phyloP scores from a whole-genome alignment of 1,140 invertebrate genomes.

The Leptoteleia sp. region DNA sequence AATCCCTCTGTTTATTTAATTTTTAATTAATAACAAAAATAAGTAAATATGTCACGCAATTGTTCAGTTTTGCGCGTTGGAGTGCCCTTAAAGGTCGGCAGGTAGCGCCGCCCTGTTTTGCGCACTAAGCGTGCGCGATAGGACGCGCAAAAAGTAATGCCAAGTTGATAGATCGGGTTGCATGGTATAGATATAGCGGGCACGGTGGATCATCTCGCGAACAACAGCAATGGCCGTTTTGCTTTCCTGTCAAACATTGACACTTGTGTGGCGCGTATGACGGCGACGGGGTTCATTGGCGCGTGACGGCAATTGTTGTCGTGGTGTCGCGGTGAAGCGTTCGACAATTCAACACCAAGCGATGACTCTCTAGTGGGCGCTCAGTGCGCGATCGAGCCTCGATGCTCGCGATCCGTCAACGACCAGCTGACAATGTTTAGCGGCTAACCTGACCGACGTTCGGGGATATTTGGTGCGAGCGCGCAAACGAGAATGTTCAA shows the following conservation, averaged over 20 bases:
- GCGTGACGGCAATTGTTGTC: conserved; percentile 41
- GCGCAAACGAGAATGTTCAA: conserved; percentile 81
- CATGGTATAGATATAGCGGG: too few relatives aligned
- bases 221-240: conserved; percentile 72
- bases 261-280: conserved; percentile 45
- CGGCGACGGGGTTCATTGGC: conserved; percentile 32
- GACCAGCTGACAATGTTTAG: conserved; percentile 72
- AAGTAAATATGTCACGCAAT: too few relatives aligned
- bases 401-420: conserved; percentile 34
- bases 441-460: conserved; percentile 51
- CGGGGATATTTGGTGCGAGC: conserved; percentile 38
- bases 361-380: conserved; percentile 26
- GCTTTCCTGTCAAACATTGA: conserved; percentile 66
- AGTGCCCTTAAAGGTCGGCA: too few relatives aligned
- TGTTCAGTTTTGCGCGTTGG: too few relatives aligned
- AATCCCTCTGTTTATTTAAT: too few relatives aligned
- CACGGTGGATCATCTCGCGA: too few relatives aligned
- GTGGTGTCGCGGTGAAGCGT: conserved; percentile 18
- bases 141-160: too few relatives aligned
- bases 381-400: conserved; percentile 11
- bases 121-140: too few relatives aligned
- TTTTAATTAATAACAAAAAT: too few relatives aligned
- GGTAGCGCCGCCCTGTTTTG: too few relatives aligned
- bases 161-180: too few relatives aligned
- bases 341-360: conserved; percentile 17